Evolutionary conservation across 2,113 vertebrate species (phyloP).

Genomic region (Porphyrio hochstetteri): DNA sequence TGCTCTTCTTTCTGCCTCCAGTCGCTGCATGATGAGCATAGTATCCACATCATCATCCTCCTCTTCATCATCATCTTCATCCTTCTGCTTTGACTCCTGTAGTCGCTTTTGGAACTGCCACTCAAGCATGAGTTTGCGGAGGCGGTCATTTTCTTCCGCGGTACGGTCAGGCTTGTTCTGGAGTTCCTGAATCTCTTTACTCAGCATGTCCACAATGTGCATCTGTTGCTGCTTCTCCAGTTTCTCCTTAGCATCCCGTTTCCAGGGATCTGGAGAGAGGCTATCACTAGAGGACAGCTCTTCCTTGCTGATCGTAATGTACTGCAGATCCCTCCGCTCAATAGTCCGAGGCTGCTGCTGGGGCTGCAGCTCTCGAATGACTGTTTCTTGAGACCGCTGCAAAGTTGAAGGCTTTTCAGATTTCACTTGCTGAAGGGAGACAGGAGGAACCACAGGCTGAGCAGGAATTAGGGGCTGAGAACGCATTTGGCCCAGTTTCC

Average conservation of each 20-base stretch:
- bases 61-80: slow-evolving; percentile 93
- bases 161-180: slow-evolving; percentile 90
- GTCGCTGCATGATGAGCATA: slow-evolving; percentile 93
- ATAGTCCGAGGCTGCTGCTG: slow-evolving; percentile 98
- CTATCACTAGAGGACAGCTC: slow-evolving; percentile 90
- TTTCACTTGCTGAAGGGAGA: slow-evolving; percentile 56
- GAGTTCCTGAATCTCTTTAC: slow-evolving; percentile 95
- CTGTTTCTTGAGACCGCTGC: slow-evolving; percentile 87
- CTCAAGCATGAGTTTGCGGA: slow-evolving; percentile 96
- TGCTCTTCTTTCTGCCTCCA: slow-evolving; percentile 96
- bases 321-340: slow-evolving; percentile 93
- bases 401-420: slow-evolving; percentile 84
- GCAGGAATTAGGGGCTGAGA: slow-evolving; percentile 67
- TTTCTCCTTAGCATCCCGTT: slow-evolving; percentile 94
- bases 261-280: slow-evolving; percentile 97
- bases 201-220: slow-evolving; percentile 95
- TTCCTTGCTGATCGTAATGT: slow-evolving; percentile 94
- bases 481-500: slow-evolving; percentile 93
- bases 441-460: slow-evolving; percentile 60
- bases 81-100: slow-evolving; percentile 95
- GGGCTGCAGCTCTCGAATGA: slow-evolving; percentile 94
- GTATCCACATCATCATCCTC: slow-evolving; percentile 98
- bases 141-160: slow-evolving; percentile 92
- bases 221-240: slow-evolving; percentile 98
- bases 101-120: slow-evolving; percentile 99